Evolutionary conservation across 2,797 vertebrate species (phyloP), one percentile per base, ranked within the genome.

Genomic region (Lateolabrax maculatus): DNA sequence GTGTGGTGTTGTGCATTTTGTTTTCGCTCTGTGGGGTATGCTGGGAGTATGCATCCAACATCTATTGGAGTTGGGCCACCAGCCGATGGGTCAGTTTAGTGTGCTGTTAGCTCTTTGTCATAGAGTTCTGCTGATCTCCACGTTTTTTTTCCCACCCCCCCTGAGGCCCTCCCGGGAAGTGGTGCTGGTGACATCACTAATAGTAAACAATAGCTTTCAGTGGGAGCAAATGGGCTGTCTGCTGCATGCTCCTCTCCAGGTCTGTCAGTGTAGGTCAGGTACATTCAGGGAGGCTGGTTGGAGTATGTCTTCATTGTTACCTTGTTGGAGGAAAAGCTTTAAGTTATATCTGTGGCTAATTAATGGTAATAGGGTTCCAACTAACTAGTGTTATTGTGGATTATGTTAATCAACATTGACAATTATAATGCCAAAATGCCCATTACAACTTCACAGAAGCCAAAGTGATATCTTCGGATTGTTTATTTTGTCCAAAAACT

Each of bases 121-220:
- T 77, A 48, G 87, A 91, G 92, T 93, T 94, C 81, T 94, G 94
- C 94, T 95, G 94, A 95, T 93, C 89, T 90, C 90, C 90, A 94
- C 85, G 84, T 71, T 84, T 71, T 83, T 87, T 88, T 88, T 87
- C 77, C 87, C 79, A 49, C 75, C 79, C 85, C 86, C 79, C 80
- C 88, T 52, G 89, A 92, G 94, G 93, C 92, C 94, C 92, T 92
- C 93, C 89, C 75, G 87, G 94, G 89, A 94, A 94, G 90, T 93
- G 89, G 80, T 86, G 89, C 92, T 93, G 85, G 89, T 95, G 93
- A 94, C 93, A 94, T 94, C 92, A 94, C 89, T 91, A 90, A 89
- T 92, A 84, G 89, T 93, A 92, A 93, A 94, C 93, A 94, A 93
- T 91, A 75, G 92, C 80, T 81, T 84, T 92, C 74, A 85, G 80